These are phyloP conservation scores for Engystomops pustulosus DNA, from an alignment of 2,113 vertebrate species.

Conservation along the genomic window DNA sequence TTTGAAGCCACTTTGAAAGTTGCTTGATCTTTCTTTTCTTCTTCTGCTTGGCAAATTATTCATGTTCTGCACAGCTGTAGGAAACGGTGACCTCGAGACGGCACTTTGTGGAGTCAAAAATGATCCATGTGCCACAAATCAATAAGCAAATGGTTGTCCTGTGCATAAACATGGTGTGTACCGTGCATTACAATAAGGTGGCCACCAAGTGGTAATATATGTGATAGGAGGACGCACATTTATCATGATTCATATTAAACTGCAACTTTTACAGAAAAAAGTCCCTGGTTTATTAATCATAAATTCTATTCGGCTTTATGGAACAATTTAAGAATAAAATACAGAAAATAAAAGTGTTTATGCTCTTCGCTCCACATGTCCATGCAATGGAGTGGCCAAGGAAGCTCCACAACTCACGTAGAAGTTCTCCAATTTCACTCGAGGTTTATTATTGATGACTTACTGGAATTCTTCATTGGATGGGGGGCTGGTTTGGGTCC, in stretches of 20 bases:
- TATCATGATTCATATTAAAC: not conserved
- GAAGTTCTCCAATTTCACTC: too few relatives aligned
- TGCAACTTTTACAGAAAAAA: not conserved
- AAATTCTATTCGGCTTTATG: not conserved
- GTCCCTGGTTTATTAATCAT: not conserved
- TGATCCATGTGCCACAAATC: slow-evolving; percentile 11
- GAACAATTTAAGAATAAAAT: not conserved
- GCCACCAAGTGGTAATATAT: not conserved
- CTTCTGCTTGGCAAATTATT: not conserved
- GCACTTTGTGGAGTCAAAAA: not conserved
- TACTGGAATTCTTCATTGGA: too few relatives aligned
- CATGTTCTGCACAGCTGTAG: not conserved
- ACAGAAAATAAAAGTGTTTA: not conserved
- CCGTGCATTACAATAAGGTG: not conserved
- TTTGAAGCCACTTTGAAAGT: not conserved
- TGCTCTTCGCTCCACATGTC: too few relatives aligned
- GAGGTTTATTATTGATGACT: too few relatives aligned
- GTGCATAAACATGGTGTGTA: not conserved
- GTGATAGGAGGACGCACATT: not conserved
- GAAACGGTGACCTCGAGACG: not conserved
- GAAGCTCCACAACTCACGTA: too few relatives aligned
- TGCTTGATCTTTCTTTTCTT: not conserved
- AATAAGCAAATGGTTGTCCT: slow-evolving; percentile 24
- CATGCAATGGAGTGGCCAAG: too few relatives aligned
- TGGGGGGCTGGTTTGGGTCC: too few relatives aligned